phyloP scores from a whole-genome alignment of 2,113 vertebrate genomes.

The Antidorcas marsupialis region DNA sequence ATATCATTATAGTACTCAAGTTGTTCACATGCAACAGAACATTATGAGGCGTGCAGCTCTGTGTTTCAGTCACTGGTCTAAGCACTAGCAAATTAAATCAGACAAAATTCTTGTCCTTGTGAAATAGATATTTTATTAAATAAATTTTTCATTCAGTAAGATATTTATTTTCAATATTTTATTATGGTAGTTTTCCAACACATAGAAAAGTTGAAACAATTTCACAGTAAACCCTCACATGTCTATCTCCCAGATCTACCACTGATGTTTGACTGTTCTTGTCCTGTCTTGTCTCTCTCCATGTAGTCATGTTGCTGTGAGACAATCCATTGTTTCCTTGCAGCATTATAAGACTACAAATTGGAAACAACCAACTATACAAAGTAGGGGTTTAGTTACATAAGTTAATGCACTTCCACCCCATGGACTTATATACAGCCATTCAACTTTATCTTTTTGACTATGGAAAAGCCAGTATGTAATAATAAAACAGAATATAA shows the following conservation, averaged over 20 bases:
- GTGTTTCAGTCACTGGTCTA: neutral
- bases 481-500: neutral
- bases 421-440: neutral
- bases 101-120: neutral
- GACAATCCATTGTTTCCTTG: neutral
- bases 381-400: neutral
- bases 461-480: neutral
- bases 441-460: neutral
- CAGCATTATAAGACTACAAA: neutral
- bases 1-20: neutral
- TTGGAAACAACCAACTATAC: neutral
- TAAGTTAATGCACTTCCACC: neutral
- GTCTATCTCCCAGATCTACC: neutral
- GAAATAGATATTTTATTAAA: neutral
- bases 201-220: neutral
- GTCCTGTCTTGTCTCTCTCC: neutral
- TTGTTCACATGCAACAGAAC: neutral
- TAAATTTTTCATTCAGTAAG: neutral
- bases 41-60: neutral
- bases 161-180: neutral
- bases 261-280: neutral
- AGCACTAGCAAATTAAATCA: neutral
- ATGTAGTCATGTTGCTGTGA: neutral
- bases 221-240: neutral
- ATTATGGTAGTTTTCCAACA: neutral